A percentile compares a stretch with the other conserved stretches of the same genome.
These are phyloP conservation scores for Boulengeromyrus knoepffleri DNA, from an alignment of 2,113 vertebrate genomes.

Conservation along the genomic window DNA sequence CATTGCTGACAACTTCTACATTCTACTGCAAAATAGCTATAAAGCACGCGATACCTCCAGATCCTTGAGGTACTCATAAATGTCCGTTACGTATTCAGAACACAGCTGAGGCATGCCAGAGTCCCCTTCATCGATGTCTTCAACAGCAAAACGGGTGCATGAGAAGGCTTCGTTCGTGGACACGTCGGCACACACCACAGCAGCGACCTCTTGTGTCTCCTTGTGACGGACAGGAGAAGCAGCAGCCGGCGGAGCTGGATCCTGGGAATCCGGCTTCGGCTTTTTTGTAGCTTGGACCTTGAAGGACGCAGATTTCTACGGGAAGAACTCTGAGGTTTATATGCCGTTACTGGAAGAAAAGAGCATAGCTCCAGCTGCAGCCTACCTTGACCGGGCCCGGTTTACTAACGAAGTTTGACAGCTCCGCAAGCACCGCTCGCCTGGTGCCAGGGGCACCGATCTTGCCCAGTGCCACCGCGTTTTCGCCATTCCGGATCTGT, in stretches of 20 bases:
- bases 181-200: constrained; percentile 39
- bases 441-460: constrained; percentile 9
- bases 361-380: background rate
- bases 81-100: constrained; percentile 83
- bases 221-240: background rate
- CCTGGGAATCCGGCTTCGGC: background rate
- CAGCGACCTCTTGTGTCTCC: background rate
- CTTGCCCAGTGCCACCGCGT: constrained; percentile 40
- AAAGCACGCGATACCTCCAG: constrained; percentile 66
- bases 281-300: background rate
- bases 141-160: constrained; percentile 62
- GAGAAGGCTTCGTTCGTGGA: constrained; percentile 82
- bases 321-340: background rate
- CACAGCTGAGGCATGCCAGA: constrained; percentile 77
- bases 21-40: background rate
- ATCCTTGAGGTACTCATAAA: constrained; percentile 74
- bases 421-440: constrained; percentile 52
- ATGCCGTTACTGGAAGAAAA: background rate
- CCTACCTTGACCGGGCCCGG: constrained; percentile 38
- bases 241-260: background rate
- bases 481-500: constrained; percentile 34
- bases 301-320: background rate
- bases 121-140: constrained; percentile 80
- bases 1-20: background rate
- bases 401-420: constrained; percentile 47